Evolutionary conservation across 2,888 invertebrate genomes (phyloP), one percentile per base, ranked within the genome.

Genomic region (Latrodectus elegans): DNA sequence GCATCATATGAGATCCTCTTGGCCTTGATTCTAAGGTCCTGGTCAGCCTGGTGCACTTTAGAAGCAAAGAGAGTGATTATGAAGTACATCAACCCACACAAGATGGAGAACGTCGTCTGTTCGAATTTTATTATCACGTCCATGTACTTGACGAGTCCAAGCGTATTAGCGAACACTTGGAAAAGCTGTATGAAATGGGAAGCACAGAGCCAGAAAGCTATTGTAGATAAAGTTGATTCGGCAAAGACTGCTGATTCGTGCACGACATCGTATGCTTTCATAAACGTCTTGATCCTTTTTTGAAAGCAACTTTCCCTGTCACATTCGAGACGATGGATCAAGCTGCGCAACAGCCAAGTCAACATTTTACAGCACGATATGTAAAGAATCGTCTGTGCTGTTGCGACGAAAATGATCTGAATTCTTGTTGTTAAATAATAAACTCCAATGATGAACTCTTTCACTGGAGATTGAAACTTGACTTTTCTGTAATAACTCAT

Each of bases 351-450:
- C 15, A 67, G 17, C 22, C 10, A 26, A 9, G 52, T 12, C 6
- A 76, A 15, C 15, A 51, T 67, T 4, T 15, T 10, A 52, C 26
- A 53, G 52, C n/a, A 52, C 1, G 67, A 17, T 17, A 17, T 52
- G 52, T 76, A 76, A 22, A 76, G 67, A 17, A 76, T 12, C 1
- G 67, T 49, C 14, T 65, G 64, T 9, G 22, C 65, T n/a, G 65
- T 49, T 51, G 67, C 10, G 1, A 76, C 22, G 6, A n/a, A 8
- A 8, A 8, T 15, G 0, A 38, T 52, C 11, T 14, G 22, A 1
- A 52, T 15, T 0, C 8, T 52, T 0, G 67, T 76, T 6, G 14
- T 12, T 49, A 67, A 15, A 8, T 67, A 22, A n/a, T 51, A 17
- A 72, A 11, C 26, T 38, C 11, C 14, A 38, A 22, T 38, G 15